phyloP scores from a whole-genome alignment of 2,797 vertebrate genomes.

The Arnoldichthys spilopterus region DNA sequence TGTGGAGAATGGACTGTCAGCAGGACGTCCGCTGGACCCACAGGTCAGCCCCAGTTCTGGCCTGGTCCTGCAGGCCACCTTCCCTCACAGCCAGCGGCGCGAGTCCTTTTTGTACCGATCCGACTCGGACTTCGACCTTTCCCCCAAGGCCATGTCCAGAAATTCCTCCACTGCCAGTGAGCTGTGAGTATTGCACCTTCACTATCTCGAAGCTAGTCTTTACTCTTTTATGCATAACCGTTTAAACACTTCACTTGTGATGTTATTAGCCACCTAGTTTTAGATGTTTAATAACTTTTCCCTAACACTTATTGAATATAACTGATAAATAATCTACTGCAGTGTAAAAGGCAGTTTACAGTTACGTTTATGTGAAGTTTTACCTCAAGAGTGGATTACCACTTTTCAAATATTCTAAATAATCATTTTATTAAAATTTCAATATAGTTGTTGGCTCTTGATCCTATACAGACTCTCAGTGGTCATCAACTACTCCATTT shows the following conservation, averaged over 20 bases:
- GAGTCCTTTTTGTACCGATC: slow-evolving; percentile 97
- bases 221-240: not conserved
- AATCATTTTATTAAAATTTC: not conserved
- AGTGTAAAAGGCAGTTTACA: too few species aligned
- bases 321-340: too few species aligned
- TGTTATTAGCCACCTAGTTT: too few species aligned
- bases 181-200: slow-evolving; percentile 81
- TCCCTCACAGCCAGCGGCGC: slow-evolving; percentile 86
- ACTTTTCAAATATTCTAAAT: not conserved
- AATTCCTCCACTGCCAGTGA: slow-evolving; percentile 92
- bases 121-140: slow-evolving; percentile 93
- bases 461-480: too few species aligned
- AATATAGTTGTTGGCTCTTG: too few species aligned
- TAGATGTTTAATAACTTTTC: not conserved
- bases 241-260: not conserved
- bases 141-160: slow-evolving; percentile 90
- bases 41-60: slow-evolving; percentile 85
- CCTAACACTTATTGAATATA: too few species aligned
- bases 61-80: slow-evolving; percentile 84
- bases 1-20: slow-evolving; percentile 89
- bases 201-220: not conserved
- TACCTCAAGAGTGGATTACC: not conserved
- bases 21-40: slow-evolving; percentile 82
- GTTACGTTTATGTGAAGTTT: not conserved
- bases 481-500: too few species aligned